Base-by-base conservation (phyloP, 2,113 vertebrate genomes). In the Casuarius casuarius region DNA sequence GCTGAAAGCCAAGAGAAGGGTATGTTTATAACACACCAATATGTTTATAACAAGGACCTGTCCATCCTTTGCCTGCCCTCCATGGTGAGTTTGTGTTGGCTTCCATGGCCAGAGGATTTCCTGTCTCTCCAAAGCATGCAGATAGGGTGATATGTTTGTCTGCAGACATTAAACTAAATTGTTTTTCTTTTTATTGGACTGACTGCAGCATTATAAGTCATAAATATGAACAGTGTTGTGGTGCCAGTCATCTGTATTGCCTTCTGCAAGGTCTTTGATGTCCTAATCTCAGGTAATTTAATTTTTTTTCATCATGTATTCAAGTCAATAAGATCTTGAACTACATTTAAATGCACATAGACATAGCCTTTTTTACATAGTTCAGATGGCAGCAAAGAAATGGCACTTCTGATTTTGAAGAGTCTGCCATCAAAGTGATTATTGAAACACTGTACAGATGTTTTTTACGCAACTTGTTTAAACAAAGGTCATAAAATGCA, bases 231-330 rank as follows among this genome's bases (percentile, higher is more conserved):
- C 0, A 3, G 22, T 38, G 10, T 25, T 67, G 29, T 38, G 28
- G 31, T 83, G 78, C 84, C 35, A 63, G 42, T 31, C 35, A 77
- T 63, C 12, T 67, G 6, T 54, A 49, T 18, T 77, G 29, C 40
- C 12, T 92, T 91, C 54, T 74, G 85, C 35, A 42, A 90, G 18
- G 25, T 38, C 56, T 96, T 90, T 86, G 67, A 90, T 74, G 26
- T 79, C 85, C 22, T 29, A 75, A 17, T 35, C 29, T n/a, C 65
- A 67, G 59, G 61, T 49, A 84, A 88, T n/a, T 13, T 19, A 33
- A 13, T 63, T 92, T 9, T 48, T 52, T 49, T 13, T 62, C 25
- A 66, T 49, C 42, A 16, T 12, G 10, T 59, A 67, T 85, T 91
- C 33, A 80, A 70, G 56, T 67, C n/a, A 74, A 25, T 33, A 80